Evolutionary conservation across 2,113 vertebrate species (phyloP), one percentile per base, ranked within the genome.

Genomic region (Bubo blakistoni): DNA sequence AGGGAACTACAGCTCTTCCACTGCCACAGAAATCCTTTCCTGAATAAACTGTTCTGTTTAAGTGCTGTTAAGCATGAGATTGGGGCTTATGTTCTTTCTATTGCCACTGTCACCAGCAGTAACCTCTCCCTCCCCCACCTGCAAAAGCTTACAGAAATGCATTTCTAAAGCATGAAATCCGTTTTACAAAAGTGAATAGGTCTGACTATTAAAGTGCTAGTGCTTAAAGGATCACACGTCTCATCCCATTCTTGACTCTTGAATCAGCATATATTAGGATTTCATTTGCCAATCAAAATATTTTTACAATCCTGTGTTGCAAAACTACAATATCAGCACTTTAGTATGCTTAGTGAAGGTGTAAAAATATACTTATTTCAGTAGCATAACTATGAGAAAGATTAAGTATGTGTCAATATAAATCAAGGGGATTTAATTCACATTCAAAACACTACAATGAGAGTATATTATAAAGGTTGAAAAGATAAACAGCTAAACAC

Each of bases 101-200:
- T 70, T 91, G 61, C 24, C 34, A 79, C 38, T 95, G 52, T 61
- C 70, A 91, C 44, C 32, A 81, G 77, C 72, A 74, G 38, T 86
- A 92, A 92, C 65, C 49, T 92, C 70, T 69, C 52, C 51, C 30
- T 81, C 30, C 34, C 32, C 26, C 29, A 91, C 49, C 57, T 66
- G 69, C 55, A 91, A 91, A 92, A 81, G 47, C 59, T 94, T 89
- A 81, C 4, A 74, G 72, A 91, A 95, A 92, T 55, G 16, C 19
- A 87, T 88, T 95, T 94, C 84, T 85, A 88, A 92, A 90, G 81
- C 85, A 72, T 61, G 44, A 91, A 95, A 96, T 83, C 54, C 14
- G 83, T 86, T 93, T 88, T 83, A 32, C 30, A 86, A 49, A 92
- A 86, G 70, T 78, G 55, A 95, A 92, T 70, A 79, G 59, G 44